phyloP scores from a whole-genome alignment of 1,140 invertebrate species.

The Dinothrombium tinctorium region DNA sequence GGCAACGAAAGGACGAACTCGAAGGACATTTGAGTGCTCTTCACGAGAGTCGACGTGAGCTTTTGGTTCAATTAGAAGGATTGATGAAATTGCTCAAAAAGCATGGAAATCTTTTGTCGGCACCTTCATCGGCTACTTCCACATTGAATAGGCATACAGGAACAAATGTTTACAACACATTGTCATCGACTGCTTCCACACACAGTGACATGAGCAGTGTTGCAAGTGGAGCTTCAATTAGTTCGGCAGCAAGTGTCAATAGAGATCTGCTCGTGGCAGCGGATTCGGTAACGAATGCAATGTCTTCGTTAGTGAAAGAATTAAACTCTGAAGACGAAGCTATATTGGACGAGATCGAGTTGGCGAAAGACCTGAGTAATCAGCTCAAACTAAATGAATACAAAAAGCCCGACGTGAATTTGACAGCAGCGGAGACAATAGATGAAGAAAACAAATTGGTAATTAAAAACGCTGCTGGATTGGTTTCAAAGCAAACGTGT shows the following conservation, averaged over 20 bases:
- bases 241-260: background rate
- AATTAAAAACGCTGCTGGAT: too few relatives aligned
- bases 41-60: conserved; percentile 69
- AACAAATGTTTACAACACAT: background rate
- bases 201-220: too few relatives aligned
- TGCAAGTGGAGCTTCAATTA: background rate
- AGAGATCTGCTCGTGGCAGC: conserved; percentile 61
- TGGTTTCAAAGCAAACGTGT: too few relatives aligned
- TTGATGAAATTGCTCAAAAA: conserved; percentile 83
- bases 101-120: background rate
- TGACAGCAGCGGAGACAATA: too few relatives aligned
- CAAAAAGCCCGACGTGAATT: too few relatives aligned
- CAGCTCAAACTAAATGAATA: too few relatives aligned
- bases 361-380: too few relatives aligned
- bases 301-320: conserved; percentile 82
- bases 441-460: too few relatives aligned
- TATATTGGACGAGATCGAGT: background rate
- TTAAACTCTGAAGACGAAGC: conserved; percentile 40
- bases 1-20: conserved; percentile 78
- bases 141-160: background rate
- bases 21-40: conserved; percentile 70
- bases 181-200: too few relatives aligned
- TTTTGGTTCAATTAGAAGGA: conserved; percentile 86
- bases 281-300: conserved; percentile 82
- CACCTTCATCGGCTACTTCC: background rate